Percentiles rank a stretch among this genome's conserved stretches.
phyloP scores from a whole-genome alignment of 2,797 vertebrate genomes.

The Leucoraja ocellata region DNA sequence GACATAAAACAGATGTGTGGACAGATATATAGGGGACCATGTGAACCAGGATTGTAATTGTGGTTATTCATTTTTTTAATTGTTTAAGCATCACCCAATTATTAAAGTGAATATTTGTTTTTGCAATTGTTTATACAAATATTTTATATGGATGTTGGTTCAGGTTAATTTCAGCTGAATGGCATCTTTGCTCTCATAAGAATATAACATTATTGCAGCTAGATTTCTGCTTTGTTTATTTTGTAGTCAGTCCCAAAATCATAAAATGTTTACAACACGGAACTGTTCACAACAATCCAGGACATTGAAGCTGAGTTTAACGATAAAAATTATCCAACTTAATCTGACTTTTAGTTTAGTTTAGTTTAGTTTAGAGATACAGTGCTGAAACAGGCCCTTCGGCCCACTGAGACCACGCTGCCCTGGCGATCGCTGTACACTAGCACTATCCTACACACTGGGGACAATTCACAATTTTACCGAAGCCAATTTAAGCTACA shows the following conservation, averaged over 20 bases:
- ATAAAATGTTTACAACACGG: too few relatives aligned
- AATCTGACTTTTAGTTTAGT: too few relatives aligned
- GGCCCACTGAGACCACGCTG: too few relatives aligned
- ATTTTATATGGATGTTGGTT: not conserved
- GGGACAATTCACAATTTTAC: too few relatives aligned
- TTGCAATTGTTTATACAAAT: not conserved
- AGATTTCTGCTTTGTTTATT: not conserved
- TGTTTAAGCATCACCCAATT: not conserved
- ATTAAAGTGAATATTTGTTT: not conserved
- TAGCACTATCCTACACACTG: too few relatives aligned
- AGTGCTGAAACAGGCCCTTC: too few relatives aligned
- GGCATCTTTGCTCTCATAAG: not conserved
- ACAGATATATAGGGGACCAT: not conserved
- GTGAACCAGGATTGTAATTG: not conserved
- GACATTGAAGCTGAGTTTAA: too few relatives aligned
- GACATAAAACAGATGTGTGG: not conserved
- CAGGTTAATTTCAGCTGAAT: not conserved
- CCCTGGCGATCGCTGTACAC: too few relatives aligned
- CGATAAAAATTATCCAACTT: too few relatives aligned
- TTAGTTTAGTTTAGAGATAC: too few relatives aligned
- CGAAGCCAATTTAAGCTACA: too few relatives aligned
- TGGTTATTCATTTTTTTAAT: not conserved
- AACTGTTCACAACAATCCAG: too few relatives aligned
- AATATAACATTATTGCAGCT: not conserved
- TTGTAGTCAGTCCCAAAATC: not conserved